Conservation (phyloP, 2,113 vertebrate genomes). For the Ammodytes marinus region DNA sequence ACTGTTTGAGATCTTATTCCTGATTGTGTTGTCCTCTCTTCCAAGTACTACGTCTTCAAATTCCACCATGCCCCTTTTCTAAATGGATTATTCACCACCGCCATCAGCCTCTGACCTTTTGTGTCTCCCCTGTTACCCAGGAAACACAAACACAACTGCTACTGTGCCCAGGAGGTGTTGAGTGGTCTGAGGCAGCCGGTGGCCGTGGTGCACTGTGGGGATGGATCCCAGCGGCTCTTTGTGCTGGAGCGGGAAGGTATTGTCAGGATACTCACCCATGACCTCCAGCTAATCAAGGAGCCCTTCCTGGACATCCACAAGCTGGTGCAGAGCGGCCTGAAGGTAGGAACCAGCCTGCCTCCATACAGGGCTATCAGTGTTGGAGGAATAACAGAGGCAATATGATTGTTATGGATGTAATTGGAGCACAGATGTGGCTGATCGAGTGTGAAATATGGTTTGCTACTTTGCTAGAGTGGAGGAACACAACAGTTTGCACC, state of each 20-base stretch:
- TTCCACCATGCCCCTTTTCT: neutral
- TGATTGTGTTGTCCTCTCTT: slow-evolving; percentile 7
- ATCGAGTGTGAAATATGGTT: slow-evolving; percentile 22
- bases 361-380: neutral
- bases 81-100: slow-evolving; percentile 47
- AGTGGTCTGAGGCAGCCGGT: slow-evolving; percentile 93
- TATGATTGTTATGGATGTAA: slow-evolving; percentile 5
- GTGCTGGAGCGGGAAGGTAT: slow-evolving; percentile 98
- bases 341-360: slow-evolving; percentile 86
- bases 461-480: slow-evolving; percentile 5
- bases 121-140: slow-evolving; percentile 84
- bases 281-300: slow-evolving; percentile 94
- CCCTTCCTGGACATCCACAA: slow-evolving; percentile 99
- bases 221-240: slow-evolving; percentile 96
- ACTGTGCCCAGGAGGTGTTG: slow-evolving; percentile 95
- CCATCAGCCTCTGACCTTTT: slow-evolving; percentile 66
- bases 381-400: neutral
- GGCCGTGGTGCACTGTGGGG: slow-evolving; percentile 91
- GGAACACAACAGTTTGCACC: slow-evolving; percentile 52
- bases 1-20: neutral
- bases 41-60: neutral
- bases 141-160: slow-evolving; percentile 99
- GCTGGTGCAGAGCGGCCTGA: slow-evolving; percentile 97
- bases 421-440: slow-evolving; percentile 15
- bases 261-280: slow-evolving; percentile 91